Evolutionary conservation across 2,888 invertebrate genomes (phyloP).

Genomic region (Oligia fasciuncula): DNA sequence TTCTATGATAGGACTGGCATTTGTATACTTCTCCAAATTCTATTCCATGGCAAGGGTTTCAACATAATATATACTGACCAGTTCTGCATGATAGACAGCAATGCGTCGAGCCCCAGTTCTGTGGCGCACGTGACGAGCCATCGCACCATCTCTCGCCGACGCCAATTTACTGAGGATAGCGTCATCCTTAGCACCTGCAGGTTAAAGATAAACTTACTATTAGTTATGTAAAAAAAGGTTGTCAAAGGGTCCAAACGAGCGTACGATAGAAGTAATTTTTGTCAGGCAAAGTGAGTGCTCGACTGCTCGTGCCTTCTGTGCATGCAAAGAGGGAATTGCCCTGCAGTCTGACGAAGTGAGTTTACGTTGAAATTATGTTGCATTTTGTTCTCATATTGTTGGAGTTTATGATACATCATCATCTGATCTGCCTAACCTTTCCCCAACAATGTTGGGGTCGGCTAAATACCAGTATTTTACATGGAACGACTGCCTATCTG

Average conservation of each 20-base stretch:
- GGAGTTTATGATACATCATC: no score
- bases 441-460: no score
- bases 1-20: neutral
- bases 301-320: no score
- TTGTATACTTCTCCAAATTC: neutral
- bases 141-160: slow-evolving; percentile 96
- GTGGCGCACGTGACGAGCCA: slow-evolving; percentile 97
- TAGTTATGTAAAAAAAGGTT: neutral
- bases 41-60: neutral
- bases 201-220: slow-evolving; percentile 48
- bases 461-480: no score
- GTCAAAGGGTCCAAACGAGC: rapidly evolving
- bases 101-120: slow-evolving; percentile 94
- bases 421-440: no score
- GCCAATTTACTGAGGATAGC: slow-evolving; percentile 94
- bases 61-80: slow-evolving; percentile 87
- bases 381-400: neutral
- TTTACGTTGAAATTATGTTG: neutral
- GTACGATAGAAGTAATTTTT: neutral
- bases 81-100: slow-evolving; percentile 95
- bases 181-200: slow-evolving; percentile 95
- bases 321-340: no score
- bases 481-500: no score
- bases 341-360: no score
- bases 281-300: neutral